Evolutionary conservation across 2,888 invertebrate species (phyloP).

Genomic region (Nomada lathburiana): DNA sequence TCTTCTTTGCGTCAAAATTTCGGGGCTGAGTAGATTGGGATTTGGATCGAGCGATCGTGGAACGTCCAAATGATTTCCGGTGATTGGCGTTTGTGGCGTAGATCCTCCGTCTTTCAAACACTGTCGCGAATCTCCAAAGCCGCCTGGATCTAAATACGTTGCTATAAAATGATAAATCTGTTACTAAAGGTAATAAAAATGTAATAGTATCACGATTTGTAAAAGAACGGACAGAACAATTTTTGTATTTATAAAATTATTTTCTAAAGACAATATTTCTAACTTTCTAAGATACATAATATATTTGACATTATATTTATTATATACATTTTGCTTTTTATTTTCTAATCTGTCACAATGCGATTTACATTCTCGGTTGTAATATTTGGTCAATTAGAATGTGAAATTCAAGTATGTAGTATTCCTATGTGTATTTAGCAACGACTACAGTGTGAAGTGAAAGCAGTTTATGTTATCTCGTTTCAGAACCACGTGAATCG

Average conservation of each 20-base stretch:
- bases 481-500: neutral
- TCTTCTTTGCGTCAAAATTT: slow-evolving; percentile 89
- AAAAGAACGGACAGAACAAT: neutral
- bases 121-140: slow-evolving; percentile 87
- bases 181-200: slow-evolving; percentile 6
- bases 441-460: neutral
- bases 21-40: slow-evolving; percentile 94
- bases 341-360: neutral
- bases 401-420: neutral
- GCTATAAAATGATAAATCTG: slow-evolving; percentile 83
- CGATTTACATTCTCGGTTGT: neutral
- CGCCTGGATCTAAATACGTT: slow-evolving; percentile 85
- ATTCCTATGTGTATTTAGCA: neutral
- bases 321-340: neutral
- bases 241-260: neutral
- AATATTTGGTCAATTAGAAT: neutral
- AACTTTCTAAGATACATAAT: neutral
- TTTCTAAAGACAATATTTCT: neutral
- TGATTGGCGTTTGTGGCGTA: slow-evolving; percentile 85
- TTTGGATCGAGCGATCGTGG: slow-evolving; percentile 90
- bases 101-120: slow-evolving; percentile 88
- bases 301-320: neutral
- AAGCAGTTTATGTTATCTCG: neutral
- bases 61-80: slow-evolving; percentile 92
- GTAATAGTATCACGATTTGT: neutral